These are phyloP conservation scores for Cheilosia variabilis DNA, from an alignment of 2,888 invertebrate species.

Conservation along the genomic window DNA sequence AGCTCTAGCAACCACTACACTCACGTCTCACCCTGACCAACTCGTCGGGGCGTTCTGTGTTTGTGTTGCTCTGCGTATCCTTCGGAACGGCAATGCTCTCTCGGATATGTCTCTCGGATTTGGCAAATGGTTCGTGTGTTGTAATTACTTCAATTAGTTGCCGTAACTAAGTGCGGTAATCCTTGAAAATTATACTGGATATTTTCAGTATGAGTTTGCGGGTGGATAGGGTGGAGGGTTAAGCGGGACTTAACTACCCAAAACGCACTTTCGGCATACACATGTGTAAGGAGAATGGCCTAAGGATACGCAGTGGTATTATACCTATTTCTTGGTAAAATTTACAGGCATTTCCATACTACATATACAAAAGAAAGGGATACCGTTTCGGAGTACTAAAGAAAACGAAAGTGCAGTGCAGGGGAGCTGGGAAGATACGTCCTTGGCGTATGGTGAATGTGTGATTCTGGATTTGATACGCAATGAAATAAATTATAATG, in stretches of 20 bases:
- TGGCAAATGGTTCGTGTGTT: constrained; percentile 74
- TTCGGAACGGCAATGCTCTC: constrained; percentile 55
- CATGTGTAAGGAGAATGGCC: constrained; percentile 13
- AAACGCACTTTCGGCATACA: constrained; percentile 46
- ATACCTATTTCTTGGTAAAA: constrained; percentile 13
- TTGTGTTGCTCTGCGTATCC: constrained; percentile 37
- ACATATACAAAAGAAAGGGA: constrained; percentile 22
- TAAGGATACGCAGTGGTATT: constrained; percentile 44
- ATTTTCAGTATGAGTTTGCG: constrained; percentile 41
- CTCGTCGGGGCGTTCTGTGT: constrained; percentile 13
- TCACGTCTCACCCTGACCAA: constrained; percentile 62
- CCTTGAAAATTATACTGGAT: constrained; percentile 71
- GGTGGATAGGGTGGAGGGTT: not conserved
- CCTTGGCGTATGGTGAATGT: constrained; percentile 6
- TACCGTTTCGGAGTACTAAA: not conserved
- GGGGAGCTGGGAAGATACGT: too few relatives aligned
- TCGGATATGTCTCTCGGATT: constrained; percentile 72
- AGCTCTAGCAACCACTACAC: constrained; percentile 44
- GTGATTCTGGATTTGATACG: not conserved
- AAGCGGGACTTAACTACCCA: constrained; percentile 57
- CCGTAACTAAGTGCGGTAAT: constrained; percentile 76
- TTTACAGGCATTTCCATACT: constrained; percentile 13
- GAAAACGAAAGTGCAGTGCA: not conserved
- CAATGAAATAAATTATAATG: constrained; percentile 16
- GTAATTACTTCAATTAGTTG: constrained; percentile 76